Percentiles rank a stretch among this genome's conserved stretches.
These are phyloP conservation scores for Anas platyrhynchos DNA, from an alignment of 2,113 vertebrate genomes.

Conservation along the genomic window DNA sequence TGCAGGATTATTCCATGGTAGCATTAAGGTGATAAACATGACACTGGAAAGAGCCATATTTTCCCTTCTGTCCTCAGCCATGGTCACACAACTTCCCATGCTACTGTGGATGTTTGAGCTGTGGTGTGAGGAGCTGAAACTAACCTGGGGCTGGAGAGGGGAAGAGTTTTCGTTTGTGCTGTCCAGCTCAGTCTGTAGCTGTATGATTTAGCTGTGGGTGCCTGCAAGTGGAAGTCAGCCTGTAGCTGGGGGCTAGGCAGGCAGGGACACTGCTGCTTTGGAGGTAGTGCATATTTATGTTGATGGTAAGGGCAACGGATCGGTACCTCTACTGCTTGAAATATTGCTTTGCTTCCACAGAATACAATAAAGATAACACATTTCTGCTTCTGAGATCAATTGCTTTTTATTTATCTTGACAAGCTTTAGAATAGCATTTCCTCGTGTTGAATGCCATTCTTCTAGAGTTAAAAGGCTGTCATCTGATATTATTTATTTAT, in stretches of 20 bases:
- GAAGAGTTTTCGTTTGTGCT: neutral
- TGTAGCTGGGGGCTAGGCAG: neutral
- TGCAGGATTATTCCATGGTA: neutral
- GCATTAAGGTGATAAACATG: neutral
- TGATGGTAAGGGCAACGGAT: neutral
- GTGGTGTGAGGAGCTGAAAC: neutral
- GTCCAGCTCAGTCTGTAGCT: neutral
- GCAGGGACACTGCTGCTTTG: neutral
- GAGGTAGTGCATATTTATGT: rapidly evolving
- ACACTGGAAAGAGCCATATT: rapidly evolving
- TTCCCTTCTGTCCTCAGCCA: neutral
- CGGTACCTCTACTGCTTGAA: neutral
- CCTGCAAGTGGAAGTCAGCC: neutral
- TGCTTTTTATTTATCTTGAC: neutral
- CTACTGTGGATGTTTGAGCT: neutral
- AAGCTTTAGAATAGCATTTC: neutral
- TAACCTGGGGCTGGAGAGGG: neutral
- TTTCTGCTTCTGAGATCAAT: neutral
- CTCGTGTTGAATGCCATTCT: neutral
- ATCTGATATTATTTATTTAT: neutral
- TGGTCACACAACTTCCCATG: neutral
- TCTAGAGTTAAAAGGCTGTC: neutral
- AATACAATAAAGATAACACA: neutral
- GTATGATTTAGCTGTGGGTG: neutral
- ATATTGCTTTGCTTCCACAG: neutral